Base-by-base conservation (phyloP, 2,888 invertebrate genomes). In the Abscondita cerata region DNA sequence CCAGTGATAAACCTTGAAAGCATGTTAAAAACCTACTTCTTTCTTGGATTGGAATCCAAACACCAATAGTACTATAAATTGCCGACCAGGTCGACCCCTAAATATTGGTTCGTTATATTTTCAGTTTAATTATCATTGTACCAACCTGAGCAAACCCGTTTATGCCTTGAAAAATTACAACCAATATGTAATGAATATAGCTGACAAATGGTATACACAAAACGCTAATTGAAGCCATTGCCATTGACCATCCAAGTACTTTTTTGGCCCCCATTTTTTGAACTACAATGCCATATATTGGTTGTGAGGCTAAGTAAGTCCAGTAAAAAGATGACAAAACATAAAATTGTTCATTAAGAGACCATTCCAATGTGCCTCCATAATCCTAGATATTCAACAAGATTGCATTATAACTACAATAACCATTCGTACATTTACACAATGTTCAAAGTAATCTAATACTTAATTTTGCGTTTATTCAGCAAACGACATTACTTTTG, bases 321-420 rank as follows among this genome's bases (percentile, higher is more conserved):
- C 41, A 41, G 8, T 12, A 12, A 41, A 41, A 41, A 2, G 41
- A 41, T 2, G 41, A 16, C 13, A 41, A 12, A 2, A 41, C 11
- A 6, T 12, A 41, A 41, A 12, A 41, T 8, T 41, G 41, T 2
- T 16, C 41, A 16, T 41, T 18, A 12, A 4, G 8, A 2, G 41
- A 41, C 41, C 41, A 41, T 41, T 41, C 41, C 13, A 41, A 13
- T 4, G 6, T 41, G 8, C 41, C 41, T 6, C 41, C 41, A 41
- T 41, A 15, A 16, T 41, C 8, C 41, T 41, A n/a, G n/a, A n/a
- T n/a, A n/a, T n/a, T n/a, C n/a, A n/a, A n/a, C n/a, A n/a, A n/a
- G n/a, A n/a, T n/a, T n/a, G n/a, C n/a, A n/a, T n/a, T n/a, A n/a
- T n/a, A n/a, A n/a, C n/a, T n/a, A n/a, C n/a, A n/a, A n/a, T n/a